Conservation (phyloP, 2,797 vertebrate species). For the Lacerta bilineata region DNA sequence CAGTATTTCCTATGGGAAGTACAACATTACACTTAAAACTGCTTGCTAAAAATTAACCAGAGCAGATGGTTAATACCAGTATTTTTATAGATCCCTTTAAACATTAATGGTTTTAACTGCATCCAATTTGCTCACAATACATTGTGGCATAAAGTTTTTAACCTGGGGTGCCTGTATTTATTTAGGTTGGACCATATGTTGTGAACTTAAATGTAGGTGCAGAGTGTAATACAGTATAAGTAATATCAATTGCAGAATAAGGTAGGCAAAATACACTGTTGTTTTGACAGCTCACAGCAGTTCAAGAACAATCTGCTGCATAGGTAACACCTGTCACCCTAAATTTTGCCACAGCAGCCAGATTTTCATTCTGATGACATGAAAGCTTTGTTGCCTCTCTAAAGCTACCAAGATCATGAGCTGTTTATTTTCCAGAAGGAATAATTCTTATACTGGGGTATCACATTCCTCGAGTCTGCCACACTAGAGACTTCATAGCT, state of each 20-base stretch:
- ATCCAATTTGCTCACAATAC: accelerated
- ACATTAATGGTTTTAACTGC: background rate
- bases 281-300: background rate
- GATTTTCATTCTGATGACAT: background rate
- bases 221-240: background rate
- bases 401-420: background rate
- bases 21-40: conserved; percentile 17
- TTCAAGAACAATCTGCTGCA: background rate
- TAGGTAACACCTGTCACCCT: background rate
- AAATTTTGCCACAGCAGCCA: background rate
- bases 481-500: background rate
- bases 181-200: conserved; percentile 13
- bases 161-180: background rate
- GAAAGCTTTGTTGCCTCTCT: background rate
- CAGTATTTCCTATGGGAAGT: conserved; percentile 26
- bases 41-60: conserved; percentile 58
- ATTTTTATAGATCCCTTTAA: conserved; percentile 30
- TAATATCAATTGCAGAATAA: conserved; percentile 1
- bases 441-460: background rate
- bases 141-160: accelerated
- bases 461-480: background rate
- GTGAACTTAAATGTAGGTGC: background rate
- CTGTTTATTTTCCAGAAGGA: background rate
- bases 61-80: conserved; percentile 40
- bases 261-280: background rate